phyloP scores from a whole-genome alignment of 1,140 invertebrate genomes.

The Leucophenga varia region DNA sequence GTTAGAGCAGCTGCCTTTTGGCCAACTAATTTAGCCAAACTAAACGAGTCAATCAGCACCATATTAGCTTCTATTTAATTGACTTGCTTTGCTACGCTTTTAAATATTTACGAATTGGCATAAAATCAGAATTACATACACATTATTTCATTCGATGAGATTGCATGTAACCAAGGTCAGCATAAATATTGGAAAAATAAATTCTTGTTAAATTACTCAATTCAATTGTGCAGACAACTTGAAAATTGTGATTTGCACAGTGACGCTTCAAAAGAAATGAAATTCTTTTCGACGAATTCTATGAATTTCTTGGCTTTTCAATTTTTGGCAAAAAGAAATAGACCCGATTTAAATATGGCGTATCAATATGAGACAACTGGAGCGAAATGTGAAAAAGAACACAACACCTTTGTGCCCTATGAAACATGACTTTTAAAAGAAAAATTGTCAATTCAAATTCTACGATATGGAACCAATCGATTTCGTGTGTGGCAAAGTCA shows the following conservation, averaged over 20 bases:
- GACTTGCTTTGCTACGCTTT: not conserved
- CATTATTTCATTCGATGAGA: conserved; percentile 1
- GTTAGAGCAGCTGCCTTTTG: too few species aligned
- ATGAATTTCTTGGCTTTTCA: not conserved
- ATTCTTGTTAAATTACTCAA: conserved; percentile 27
- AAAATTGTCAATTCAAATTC: conserved; percentile 34
- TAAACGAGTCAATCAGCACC: conserved; percentile 5
- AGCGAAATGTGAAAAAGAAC: conserved; percentile 30
- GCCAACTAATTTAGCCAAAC: conserved; percentile 11
- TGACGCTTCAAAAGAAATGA: conserved; percentile 1
- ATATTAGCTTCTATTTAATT: conserved; percentile 4
- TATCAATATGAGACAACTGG: conserved; percentile 36
- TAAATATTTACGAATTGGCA: not conserved
- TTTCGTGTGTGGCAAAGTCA: conserved; percentile 18
- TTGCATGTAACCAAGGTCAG: conserved; percentile 7
- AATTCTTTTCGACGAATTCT: too few species aligned
- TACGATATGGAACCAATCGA: conserved; percentile 48
- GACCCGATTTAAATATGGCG: conserved; percentile 19
- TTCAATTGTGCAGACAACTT: conserved; percentile 31
- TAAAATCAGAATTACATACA: too few species aligned
- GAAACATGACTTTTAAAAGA: too few species aligned
- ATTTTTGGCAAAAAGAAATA: not conserved
- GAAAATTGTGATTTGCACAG: conserved; percentile 43
- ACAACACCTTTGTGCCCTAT: too few species aligned
- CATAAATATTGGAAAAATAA: conserved; percentile 13